Percentiles rank a stretch among this genome's conserved stretches.
Conservation (phyloP, 2,888 invertebrate genomes). For the Epinotia brunnichana region DNA sequence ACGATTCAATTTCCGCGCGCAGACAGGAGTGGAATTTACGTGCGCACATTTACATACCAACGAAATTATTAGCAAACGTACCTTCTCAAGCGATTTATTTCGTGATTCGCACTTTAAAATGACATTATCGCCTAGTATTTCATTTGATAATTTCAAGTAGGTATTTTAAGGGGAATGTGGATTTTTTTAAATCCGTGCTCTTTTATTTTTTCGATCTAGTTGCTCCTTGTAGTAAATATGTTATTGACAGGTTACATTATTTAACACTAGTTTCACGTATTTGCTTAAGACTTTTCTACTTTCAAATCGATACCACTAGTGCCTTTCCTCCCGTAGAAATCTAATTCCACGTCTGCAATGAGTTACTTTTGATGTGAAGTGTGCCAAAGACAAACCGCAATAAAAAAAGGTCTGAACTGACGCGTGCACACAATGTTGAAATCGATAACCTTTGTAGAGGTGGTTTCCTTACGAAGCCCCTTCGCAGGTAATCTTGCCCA, state of each 20-base stretch:
- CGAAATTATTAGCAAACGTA: conserved; percentile 80
- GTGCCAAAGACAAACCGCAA: conserved; percentile 59
- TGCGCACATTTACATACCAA: conserved; percentile 80
- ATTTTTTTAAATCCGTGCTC: neutral
- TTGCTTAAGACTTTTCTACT: neutral
- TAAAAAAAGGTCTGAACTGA: conserved; percentile 63
- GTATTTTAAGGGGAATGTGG: conserved; percentile 1
- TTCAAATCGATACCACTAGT: neutral
- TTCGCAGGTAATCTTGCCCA: conserved; percentile 84
- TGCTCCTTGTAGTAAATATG: no score
- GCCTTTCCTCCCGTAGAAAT: neutral
- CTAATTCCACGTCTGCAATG: conserved; percentile 16
- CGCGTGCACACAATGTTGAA: conserved; percentile 76
- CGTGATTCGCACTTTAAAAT: conserved; percentile 64
- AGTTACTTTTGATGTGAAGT: conserved; percentile 41
- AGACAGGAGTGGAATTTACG: conserved; percentile 81
- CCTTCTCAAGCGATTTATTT: conserved; percentile 71
- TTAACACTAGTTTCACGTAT: neutral
- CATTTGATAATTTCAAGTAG: neutral
- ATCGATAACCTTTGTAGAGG: conserved; percentile 81
- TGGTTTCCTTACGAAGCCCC: conserved; percentile 79
- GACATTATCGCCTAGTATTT: conserved; percentile 45
- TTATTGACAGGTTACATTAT: no score
- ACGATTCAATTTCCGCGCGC: conserved; percentile 82
- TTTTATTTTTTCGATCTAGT: neutral